Conservation (phyloP, 2,888 invertebrate genomes). For the Nebria brevicollis region DNA sequence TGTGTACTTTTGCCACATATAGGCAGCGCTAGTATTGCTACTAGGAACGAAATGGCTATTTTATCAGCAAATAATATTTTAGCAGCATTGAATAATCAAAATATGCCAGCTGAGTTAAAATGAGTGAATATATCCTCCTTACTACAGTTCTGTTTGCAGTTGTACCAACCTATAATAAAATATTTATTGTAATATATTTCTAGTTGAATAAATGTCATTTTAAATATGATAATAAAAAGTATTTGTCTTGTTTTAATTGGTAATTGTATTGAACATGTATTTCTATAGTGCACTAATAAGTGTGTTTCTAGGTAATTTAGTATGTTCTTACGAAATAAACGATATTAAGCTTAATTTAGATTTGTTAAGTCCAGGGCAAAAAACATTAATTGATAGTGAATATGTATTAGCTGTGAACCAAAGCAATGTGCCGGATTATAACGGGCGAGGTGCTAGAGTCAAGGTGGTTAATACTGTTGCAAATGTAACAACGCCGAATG, state of each 20-base stretch:
- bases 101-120: slow-evolving; percentile 75
- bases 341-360: background rate
- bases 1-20: slow-evolving; percentile 88
- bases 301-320: background rate
- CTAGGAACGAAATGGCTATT: slow-evolving; percentile 84
- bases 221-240: background rate
- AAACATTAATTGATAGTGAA: slow-evolving; percentile 4
- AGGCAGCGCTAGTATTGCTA: slow-evolving; percentile 87
- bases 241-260: slow-evolving; percentile 3
- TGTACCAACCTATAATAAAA: slow-evolving; percentile 49
- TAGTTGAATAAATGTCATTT: slow-evolving; percentile 9
- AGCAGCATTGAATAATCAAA: slow-evolving; percentile 73
- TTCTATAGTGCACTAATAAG: background rate
- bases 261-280: background rate
- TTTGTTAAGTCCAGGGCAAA: background rate
- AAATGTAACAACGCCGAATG: slow-evolving; percentile 50
- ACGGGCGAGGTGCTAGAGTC: slow-evolving; percentile 39
- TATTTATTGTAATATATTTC: slow-evolving; percentile 7
- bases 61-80: slow-evolving; percentile 87
- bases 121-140: background rate
- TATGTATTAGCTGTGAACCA: slow-evolving; percentile 22
- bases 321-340: background rate
- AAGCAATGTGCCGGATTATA: slow-evolving; percentile 48
- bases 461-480: slow-evolving; percentile 31
- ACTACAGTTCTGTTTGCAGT: background rate